Conservation (phyloP, 1,140 invertebrate species). For the Ericerus pela region DNA sequence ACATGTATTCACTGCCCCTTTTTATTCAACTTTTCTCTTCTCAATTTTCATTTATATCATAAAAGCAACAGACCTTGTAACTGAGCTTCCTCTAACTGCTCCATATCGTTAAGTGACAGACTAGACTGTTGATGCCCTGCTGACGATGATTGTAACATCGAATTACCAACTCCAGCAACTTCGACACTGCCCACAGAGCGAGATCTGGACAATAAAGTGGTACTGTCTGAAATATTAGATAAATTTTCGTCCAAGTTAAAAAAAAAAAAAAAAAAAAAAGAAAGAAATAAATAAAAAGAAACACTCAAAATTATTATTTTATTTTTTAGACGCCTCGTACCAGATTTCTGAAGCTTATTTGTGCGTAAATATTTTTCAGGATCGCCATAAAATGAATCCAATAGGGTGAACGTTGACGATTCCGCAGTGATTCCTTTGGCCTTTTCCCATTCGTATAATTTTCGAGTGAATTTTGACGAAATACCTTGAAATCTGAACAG, state of each 20-base stretch:
- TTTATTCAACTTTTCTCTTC: too few relatives aligned
- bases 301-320: background rate
- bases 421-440: conserved; percentile 62
- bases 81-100: conserved; percentile 38
- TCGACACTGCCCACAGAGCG: conserved; percentile 53
- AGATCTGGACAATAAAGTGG: conserved; percentile 35
- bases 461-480: conserved; percentile 70
- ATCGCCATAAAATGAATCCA: conserved; percentile 40
- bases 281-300: conserved; percentile 2
- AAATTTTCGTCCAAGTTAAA: too few relatives aligned
- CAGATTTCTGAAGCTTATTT: too few relatives aligned
- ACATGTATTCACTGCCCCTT: too few relatives aligned
- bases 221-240: background rate
- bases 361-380: conserved; percentile 18
- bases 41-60: too few relatives aligned
- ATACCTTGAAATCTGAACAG: conserved; percentile 72
- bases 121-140: conserved; percentile 48
- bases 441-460: conserved; percentile 82
- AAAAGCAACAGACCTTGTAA: too few relatives aligned
- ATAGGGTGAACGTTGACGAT: conserved; percentile 58
- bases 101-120: conserved; percentile 51
- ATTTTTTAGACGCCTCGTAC: too few relatives aligned
- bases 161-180: conserved; percentile 31
- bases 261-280: too few relatives aligned
- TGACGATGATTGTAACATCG: conserved; percentile 24